Evolutionary conservation across 1,140 invertebrate species (phyloP).

Genomic region (Sycobia sp.): DNA sequence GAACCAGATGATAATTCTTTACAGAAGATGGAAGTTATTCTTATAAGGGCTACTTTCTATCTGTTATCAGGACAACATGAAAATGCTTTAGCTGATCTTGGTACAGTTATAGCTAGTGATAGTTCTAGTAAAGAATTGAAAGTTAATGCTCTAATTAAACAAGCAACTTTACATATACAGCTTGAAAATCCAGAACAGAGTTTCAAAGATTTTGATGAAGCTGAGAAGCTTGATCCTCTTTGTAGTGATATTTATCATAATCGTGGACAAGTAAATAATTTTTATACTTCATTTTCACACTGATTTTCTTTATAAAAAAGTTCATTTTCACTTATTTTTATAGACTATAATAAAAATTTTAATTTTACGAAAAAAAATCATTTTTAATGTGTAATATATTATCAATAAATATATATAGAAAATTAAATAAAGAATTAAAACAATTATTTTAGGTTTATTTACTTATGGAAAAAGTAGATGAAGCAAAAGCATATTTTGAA

Average conservation of each 20-base stretch:
- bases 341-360: neutral
- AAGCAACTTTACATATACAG: conserved; percentile 83
- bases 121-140: conserved; percentile 67
- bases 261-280: conserved; percentile 68
- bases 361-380: neutral
- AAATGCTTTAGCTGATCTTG: conserved; percentile 75
- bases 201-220: conserved; percentile 77
- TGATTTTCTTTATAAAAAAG: conserved; percentile 5
- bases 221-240: conserved; percentile 75
- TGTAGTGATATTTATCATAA: conserved; percentile 87
- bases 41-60: conserved; percentile 84
- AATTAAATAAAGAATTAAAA: neutral
- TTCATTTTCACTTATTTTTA: neutral
- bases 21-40: conserved; percentile 69
- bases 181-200: conserved; percentile 74
- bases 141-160: conserved; percentile 89
- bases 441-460: conserved; percentile 73
- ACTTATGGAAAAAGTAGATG: conserved; percentile 77
- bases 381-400: neutral
- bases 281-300: neutral
- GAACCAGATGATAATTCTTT: conserved; percentile 57
- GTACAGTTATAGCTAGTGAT: conserved; percentile 66
- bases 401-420: neutral
- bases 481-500: conserved; percentile 81
- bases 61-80: conserved; percentile 75